These are phyloP conservation scores for Drosophila repletoides DNA, from an alignment of 1,140 invertebrate genomes.

Conservation along the genomic window DNA sequence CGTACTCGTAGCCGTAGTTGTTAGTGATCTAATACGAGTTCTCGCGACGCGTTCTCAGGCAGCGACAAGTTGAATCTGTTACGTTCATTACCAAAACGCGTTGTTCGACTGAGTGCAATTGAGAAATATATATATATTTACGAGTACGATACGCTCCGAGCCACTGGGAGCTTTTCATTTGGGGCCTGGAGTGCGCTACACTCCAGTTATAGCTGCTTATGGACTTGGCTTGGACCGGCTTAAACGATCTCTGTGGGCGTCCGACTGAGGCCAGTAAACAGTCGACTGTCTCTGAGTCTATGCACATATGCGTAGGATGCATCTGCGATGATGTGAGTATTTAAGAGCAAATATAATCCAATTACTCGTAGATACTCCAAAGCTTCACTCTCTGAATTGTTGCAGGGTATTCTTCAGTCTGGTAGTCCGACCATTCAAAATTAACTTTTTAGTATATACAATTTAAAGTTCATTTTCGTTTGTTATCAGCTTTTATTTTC, in stretches of 20 bases:
- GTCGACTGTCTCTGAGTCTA: constrained; percentile 15
- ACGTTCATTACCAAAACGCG: constrained; percentile 66
- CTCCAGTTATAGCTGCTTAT: constrained; percentile 34
- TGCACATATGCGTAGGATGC: constrained; percentile 22
- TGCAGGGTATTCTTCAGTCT: background rate
- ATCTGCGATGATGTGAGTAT: background rate
- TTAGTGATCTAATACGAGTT: constrained; percentile 64
- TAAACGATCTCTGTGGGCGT: constrained; percentile 51
- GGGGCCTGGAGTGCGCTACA: constrained; percentile 51
- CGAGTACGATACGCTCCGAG: constrained; percentile 56
- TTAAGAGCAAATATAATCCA: background rate
- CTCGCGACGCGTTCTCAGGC: constrained; percentile 41
- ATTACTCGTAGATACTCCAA: background rate
- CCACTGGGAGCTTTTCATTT: constrained; percentile 58
- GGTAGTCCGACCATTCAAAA: background rate
- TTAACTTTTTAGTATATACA: constrained; percentile 20
- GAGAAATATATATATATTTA: constrained; percentile 70
- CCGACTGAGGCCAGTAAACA: constrained; percentile 45
- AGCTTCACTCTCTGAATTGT: too few species aligned
- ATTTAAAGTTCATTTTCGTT: constrained; percentile 56
- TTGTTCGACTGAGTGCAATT: constrained; percentile 56
- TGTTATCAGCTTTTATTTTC: constrained; percentile 52
- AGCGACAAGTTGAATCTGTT: constrained; percentile 51
- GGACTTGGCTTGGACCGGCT: constrained; percentile 23
- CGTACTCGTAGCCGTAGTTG: constrained; percentile 1